A percentile compares a stretch with the other conserved stretches of the same genome.
Evolutionary conservation across 2,888 invertebrate species (phyloP).

Genomic region (Pandemis heparana): DNA sequence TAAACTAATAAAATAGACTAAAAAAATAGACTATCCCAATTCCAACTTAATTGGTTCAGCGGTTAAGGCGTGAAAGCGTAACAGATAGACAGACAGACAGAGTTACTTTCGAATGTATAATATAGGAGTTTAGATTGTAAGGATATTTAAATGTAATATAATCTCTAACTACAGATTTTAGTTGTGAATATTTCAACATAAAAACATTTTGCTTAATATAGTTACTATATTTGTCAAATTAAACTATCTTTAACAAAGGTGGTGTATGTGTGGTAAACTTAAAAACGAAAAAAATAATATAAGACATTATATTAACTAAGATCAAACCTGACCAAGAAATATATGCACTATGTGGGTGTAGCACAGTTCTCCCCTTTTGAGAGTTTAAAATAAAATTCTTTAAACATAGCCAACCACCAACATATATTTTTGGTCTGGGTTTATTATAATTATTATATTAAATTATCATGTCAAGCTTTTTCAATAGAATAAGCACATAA

Average conservation of each 20-base stretch:
- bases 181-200: background rate
- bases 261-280: constrained; percentile 19
- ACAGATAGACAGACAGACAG: too few species aligned
- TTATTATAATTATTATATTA: background rate
- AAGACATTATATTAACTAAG: constrained; percentile 10
- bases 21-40: too few species aligned
- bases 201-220: constrained; percentile 26
- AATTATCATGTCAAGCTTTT: background rate
- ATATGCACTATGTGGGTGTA: background rate
- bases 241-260: constrained; percentile 27
- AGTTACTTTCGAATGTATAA: too few species aligned
- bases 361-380: background rate
- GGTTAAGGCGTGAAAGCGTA: too few species aligned
- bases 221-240: constrained; percentile 40
- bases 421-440: background rate
- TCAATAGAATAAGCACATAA: background rate
- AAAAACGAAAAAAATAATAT: constrained; percentile 14
- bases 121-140: too few species aligned
- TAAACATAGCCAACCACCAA: background rate
- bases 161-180: background rate
- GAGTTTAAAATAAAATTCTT: background rate
- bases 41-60: too few species aligned
- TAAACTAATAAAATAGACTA: too few species aligned
- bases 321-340: background rate
- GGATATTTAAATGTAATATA: too few species aligned